A percentile compares a stretch with the other conserved stretches of the same genome.
These are phyloP conservation scores for Oreocharis arfaki DNA, from an alignment of 2,113 vertebrate species.

Conservation along the genomic window DNA sequence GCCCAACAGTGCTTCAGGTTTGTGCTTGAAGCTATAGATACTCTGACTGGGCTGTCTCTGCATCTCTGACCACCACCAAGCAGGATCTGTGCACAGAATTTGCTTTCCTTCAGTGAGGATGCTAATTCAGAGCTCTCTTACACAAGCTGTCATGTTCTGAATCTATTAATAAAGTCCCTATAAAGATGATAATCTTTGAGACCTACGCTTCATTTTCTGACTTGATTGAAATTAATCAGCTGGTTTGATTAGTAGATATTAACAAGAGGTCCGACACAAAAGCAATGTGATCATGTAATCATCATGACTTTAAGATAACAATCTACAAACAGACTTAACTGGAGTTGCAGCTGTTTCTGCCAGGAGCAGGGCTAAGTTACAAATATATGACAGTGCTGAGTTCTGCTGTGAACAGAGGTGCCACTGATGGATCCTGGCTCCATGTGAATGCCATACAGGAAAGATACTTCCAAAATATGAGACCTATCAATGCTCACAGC, in stretches of 20 bases:
- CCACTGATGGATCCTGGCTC: not conserved
- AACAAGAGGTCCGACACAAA: not conserved
- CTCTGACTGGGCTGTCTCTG: not conserved
- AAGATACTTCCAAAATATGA: not conserved
- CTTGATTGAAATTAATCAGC: not conserved
- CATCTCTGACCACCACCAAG: not conserved
- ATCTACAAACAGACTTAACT: not conserved
- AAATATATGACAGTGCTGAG: not conserved
- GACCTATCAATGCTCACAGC: not conserved
- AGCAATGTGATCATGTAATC: not conserved
- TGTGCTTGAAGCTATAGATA: not conserved
- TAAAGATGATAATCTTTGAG: not conserved
- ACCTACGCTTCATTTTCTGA: not conserved
- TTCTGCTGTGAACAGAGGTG: not conserved
- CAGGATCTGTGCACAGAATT: not conserved
- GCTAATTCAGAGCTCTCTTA: not conserved
- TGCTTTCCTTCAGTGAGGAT: not conserved
- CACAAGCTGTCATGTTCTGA: not conserved
- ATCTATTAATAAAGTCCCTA: not conserved
- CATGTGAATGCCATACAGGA: not conserved
- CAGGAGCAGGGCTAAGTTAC: not conserved
- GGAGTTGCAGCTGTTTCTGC: not conserved
- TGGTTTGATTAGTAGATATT: not conserved
- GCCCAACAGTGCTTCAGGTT: not conserved
- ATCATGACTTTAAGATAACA: not conserved